Evolutionary conservation across 2,888 invertebrate species (phyloP), one percentile per base, ranked within the genome.

Genomic region (Lasiommata megera): DNA sequence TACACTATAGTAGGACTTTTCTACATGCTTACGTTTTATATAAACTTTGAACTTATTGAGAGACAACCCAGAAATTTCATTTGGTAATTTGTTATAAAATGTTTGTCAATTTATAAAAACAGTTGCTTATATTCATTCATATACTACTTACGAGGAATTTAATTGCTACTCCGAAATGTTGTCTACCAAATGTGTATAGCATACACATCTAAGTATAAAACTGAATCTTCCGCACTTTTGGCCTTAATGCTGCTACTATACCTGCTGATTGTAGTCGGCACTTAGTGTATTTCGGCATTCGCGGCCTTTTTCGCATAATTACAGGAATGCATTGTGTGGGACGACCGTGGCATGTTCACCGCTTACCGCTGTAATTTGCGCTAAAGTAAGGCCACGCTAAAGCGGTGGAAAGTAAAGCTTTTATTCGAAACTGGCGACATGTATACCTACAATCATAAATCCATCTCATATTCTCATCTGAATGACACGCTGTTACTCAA

Each of bases 251-350:
- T 23, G 38, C 23, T 52, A 38, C 40, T 31, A 28, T 71, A 54
- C 9, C 16, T 46, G 47, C 38, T 48, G 59, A 52, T 51, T 55
- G 55, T 61, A 64, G 62, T 65, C 64, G 52, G 62, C 58, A 62
- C 58, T 51, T 48, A 53, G 34, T 54, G 65, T 73, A 70, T 78
- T 80, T 75, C 71, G 72, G 67, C 62, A 71, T 69, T 73, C 70
- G 72, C 76, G 74, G 76, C 75, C 74, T 81, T 80, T 80, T 75
- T 76, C 75, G 76, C 77, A 81, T 86, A 87, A 88, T 88, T 83
- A 84, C 83, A 76, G 81, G 73, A 81, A 79, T 80, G 83, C 82
- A 88, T 87, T 86, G 85, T 86, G 74, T 71, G 71, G 70, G 66
- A 66, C 71, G 65, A 68, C 74, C 74, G 66, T 75, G 75, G 71